Conservation (phyloP, 2,888 invertebrate species). For the Sinohyriopsis cumingii region DNA sequence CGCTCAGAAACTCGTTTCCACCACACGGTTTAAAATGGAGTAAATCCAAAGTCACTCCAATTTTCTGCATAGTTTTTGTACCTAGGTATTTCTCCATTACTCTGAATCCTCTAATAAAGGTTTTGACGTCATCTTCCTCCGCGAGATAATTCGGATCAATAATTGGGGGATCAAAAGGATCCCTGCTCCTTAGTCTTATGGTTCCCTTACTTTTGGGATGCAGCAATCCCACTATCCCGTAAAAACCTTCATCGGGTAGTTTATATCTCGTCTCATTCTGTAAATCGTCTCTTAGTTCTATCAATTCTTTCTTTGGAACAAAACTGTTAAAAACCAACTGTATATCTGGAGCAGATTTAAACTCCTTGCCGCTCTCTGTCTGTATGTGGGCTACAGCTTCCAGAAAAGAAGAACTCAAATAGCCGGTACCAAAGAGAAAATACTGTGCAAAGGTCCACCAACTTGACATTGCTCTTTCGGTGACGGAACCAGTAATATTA, state of each 20-base stretch:
- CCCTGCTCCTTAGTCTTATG: too few relatives aligned
- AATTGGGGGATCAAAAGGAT: constrained; percentile 84
- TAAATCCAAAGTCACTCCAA: constrained; percentile 8
- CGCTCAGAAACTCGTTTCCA: constrained; percentile 8
- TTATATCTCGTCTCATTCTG: neutral
- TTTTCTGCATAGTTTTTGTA: constrained; percentile 12
- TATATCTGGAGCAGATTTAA: neutral
- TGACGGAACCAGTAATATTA: constrained; percentile 8
- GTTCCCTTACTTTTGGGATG: too few relatives aligned
- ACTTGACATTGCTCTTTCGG: neutral
- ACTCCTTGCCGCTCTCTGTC: neutral
- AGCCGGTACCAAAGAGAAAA: neutral
- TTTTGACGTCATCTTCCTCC: constrained; percentile 51
- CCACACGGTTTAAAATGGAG: constrained; percentile 10
- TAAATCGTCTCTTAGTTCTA: neutral
- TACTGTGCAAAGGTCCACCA: neutral
- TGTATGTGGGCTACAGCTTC: neutral
- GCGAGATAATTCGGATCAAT: constrained; percentile 93
- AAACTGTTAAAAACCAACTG: neutral
- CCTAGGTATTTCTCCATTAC: constrained; percentile 10
- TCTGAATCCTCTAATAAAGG: constrained; percentile 24
- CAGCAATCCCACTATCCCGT: constrained; percentile 8
- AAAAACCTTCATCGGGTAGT: constrained; percentile 56
- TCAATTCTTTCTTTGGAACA: neutral
- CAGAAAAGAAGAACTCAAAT: neutral